phyloP scores from a whole-genome alignment of 2,888 invertebrate genomes.

The Trisateles emortualis region DNA sequence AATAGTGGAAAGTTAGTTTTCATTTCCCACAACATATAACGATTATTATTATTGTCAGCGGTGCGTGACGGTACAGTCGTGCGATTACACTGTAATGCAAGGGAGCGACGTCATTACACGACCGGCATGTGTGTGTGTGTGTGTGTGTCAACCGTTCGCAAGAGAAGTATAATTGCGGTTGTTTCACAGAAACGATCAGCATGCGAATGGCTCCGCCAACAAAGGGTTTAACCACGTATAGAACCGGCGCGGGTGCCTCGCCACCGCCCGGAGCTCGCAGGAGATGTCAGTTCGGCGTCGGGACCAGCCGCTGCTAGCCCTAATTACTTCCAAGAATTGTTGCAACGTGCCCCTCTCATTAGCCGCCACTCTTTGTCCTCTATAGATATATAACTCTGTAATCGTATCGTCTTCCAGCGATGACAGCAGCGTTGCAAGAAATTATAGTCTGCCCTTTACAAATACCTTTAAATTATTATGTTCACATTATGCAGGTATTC shows the following conservation, averaged over 20 bases:
- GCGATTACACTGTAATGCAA: constrained; percentile 67
- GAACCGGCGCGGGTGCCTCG: constrained; percentile 7
- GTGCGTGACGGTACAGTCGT: constrained; percentile 73
- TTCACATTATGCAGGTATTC: background rate
- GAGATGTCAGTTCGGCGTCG: constrained; percentile 57
- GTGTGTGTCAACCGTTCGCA: constrained; percentile 70
- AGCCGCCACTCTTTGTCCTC: constrained; percentile 49
- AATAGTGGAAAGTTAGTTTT: constrained; percentile 47
- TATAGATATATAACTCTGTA: constrained; percentile 32
- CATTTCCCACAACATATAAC: constrained; percentile 68
- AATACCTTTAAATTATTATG: constrained; percentile 1
- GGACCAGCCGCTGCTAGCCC: constrained; percentile 52
- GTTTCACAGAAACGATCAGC: constrained; percentile 68
- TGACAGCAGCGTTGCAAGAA: constrained; percentile 31
- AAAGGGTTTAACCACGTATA: constrained; percentile 38
- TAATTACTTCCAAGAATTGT: constrained; percentile 64
- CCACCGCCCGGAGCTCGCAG: constrained; percentile 21
- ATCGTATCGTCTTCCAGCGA: constrained; percentile 36
- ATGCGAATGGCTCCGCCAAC: constrained; percentile 45
- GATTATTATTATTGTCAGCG: constrained; percentile 69
- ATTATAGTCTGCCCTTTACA: constrained; percentile 33
- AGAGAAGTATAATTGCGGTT: constrained; percentile 66
- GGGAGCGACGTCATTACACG: constrained; percentile 59
- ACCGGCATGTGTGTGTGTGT: constrained; percentile 53
- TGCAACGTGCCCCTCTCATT: constrained; percentile 51